These are phyloP conservation scores for Sminthopsis crassicaudata DNA, from an alignment of 2,113 vertebrate species.

Conservation along the genomic window DNA sequence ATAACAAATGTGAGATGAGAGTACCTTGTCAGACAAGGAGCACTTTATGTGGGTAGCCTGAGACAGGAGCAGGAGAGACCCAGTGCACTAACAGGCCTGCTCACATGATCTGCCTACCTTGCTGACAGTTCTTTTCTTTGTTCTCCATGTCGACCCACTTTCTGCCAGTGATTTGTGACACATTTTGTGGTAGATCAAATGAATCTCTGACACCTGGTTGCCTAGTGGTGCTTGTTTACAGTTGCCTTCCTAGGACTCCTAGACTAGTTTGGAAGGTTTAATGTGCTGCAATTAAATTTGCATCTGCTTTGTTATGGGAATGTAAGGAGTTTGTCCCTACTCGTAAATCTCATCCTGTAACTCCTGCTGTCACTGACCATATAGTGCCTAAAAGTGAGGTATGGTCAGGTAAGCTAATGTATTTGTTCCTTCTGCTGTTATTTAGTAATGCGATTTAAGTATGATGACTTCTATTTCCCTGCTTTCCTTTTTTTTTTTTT, in stretches of 20 bases:
- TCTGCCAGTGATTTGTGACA: conserved; percentile 95
- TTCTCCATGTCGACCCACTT: conserved; percentile 90
- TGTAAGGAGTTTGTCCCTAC: conserved; percentile 82
- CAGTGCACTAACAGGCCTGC: conserved; percentile 91
- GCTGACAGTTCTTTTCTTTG: conserved; percentile 94
- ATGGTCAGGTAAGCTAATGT: conserved; percentile 80
- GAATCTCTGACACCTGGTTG: conserved; percentile 94
- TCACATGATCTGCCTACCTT: conserved; percentile 89
- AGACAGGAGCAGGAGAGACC: conserved; percentile 83
- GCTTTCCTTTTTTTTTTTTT: conserved; percentile 9
- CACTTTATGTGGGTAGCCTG: conserved; percentile 83
- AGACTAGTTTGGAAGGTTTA: conserved; percentile 92
- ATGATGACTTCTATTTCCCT: neutral
- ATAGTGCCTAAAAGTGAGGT: conserved; percentile 73
- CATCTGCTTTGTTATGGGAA: conserved; percentile 93
- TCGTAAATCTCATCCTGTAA: conserved; percentile 83
- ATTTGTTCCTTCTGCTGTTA: conserved; percentile 77
- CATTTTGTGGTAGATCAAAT: conserved; percentile 96
- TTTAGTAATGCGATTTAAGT: conserved; percentile 68
- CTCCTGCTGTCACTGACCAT: conserved; percentile 82
- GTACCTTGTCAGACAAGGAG: conserved; percentile 81
- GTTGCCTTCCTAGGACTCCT: conserved; percentile 89
- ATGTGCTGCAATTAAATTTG: conserved; percentile 97
- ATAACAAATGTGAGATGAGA: conserved; percentile 86
- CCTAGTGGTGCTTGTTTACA: conserved; percentile 94